Evolutionary conservation across 2,888 invertebrate genomes (phyloP), one percentile per base, ranked within the genome.

Genomic region (Tenthredo mesomela): DNA sequence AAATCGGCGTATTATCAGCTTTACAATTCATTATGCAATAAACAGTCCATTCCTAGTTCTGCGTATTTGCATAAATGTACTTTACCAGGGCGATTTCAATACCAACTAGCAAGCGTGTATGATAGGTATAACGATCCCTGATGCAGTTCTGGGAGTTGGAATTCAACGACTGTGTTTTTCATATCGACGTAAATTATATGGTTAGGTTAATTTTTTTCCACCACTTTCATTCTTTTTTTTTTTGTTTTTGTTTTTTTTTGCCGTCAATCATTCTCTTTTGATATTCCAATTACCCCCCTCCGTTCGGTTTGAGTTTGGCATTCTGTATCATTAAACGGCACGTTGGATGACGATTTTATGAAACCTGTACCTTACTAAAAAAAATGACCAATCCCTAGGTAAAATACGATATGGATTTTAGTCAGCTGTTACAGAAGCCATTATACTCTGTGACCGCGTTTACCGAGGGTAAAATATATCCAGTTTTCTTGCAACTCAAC

Each of bases 21-120:
- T 80, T 50, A 80, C 80, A 40, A 80, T 80, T 80, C 80, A 80
- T 80, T 25, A 61, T 80, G 61, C 80, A 80, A 80, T 80, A 80
- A 80, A 80, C 80, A 61, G 58, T 80, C 80, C 61, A 80, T 80
- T 80, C 43, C 61, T 40, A 40, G 50, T 25, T 61, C 37, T 25
- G 40, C 80, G 61, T 58, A 80, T 80, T 80, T 80, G 80, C 80
- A 61, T 80, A 80, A 80, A 80, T 80, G 80, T 40, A 80, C 58
- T 80, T 37, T 61, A 40, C 40, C 21, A 80, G 15, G n/a, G 40
- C 58, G 58, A 80, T 80, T 80, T 61, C 80, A 80, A 80, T 80
- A 80, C 80, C 54, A 61, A 80, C 80, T 21, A 40, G n/a, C 61
- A 61, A 29, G 47, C 78, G 58, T 58, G 21, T 61, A 58, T 47